Evolutionary conservation across 2,113 vertebrate genomes (phyloP).

Genomic region (Phyllostomus hastatus): DNA sequence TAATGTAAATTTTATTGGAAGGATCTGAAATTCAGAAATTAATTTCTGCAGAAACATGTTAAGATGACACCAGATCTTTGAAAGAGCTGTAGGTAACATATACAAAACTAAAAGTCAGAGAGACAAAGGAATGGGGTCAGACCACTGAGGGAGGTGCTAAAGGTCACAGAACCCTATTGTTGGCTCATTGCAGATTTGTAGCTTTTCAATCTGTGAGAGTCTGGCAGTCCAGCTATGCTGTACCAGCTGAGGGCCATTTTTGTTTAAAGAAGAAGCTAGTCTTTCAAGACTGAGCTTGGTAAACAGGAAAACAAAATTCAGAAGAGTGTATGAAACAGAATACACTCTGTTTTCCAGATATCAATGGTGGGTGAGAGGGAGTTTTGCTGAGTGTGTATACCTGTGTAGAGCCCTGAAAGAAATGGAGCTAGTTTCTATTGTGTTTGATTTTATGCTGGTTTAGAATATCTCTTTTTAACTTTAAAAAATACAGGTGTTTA

Average conservation of each 20-base stretch:
- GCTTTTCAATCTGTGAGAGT: constrained; percentile 32
- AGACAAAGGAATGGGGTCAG: constrained; percentile 54
- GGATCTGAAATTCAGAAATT: neutral
- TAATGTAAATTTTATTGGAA: neutral
- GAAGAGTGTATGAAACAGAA: neutral
- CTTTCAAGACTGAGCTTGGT: constrained; percentile 34
- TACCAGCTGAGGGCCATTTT: constrained; percentile 37
- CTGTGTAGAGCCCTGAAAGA: neutral
- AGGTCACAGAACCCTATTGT: constrained; percentile 48
- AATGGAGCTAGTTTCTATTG: neutral
- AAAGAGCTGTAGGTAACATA: constrained; percentile 48
- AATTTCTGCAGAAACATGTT: neutral
- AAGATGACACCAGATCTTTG: neutral
- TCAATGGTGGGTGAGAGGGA: neutral
- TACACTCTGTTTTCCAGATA: neutral
- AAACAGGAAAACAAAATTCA: constrained; percentile 40
- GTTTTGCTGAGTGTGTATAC: neutral
- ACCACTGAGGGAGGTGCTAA: neutral
- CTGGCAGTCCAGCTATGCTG: constrained; percentile 37
- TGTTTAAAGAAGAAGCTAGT: constrained; percentile 21
- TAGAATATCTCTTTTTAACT: neutral
- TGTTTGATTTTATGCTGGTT: neutral
- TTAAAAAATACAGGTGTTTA: neutral
- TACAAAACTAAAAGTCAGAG: constrained; percentile 41
- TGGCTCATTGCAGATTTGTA: constrained; percentile 43